A percentile compares a stretch with the other conserved stretches of the same genome.
Conservation (phyloP, 2,113 vertebrate genomes). For the Noctilio leporinus region DNA sequence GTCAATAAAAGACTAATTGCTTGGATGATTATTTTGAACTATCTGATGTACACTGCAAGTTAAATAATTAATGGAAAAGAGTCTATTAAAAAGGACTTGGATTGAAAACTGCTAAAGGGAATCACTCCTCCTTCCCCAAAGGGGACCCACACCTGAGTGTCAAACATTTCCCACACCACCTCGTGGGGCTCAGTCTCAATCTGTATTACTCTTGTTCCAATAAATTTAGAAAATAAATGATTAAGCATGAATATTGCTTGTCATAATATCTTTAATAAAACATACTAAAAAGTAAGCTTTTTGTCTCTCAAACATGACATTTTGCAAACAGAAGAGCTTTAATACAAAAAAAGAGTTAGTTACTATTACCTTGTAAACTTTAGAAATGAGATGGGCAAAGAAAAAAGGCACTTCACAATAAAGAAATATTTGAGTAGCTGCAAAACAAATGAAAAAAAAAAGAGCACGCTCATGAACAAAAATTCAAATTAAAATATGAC, state of each 20-base stretch:
- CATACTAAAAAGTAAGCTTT: not conserved
- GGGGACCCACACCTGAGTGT: not conserved
- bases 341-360: not conserved
- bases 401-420: not conserved
- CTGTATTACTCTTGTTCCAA: not conserved
- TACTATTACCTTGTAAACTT: not conserved
- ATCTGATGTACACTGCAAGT: not conserved
- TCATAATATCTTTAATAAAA: slow-evolving; percentile 10
- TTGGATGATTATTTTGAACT: not conserved
- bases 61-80: not conserved
- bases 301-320: not conserved
- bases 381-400: not conserved
- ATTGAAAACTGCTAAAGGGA: not conserved
- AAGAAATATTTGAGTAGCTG: not conserved
- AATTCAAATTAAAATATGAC: not conserved
- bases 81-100: not conserved
- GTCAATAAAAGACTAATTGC: not conserved
- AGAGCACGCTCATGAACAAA: not conserved
- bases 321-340: not conserved
- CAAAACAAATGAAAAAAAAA: not conserved
- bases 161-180: not conserved
- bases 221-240: slow-evolving; percentile 16
- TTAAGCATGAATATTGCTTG: not conserved
- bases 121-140: not conserved
- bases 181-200: not conserved